These are phyloP conservation scores for Eurosta solidaginis DNA, from an alignment of 1,140 invertebrate genomes.

Conservation along the genomic window DNA sequence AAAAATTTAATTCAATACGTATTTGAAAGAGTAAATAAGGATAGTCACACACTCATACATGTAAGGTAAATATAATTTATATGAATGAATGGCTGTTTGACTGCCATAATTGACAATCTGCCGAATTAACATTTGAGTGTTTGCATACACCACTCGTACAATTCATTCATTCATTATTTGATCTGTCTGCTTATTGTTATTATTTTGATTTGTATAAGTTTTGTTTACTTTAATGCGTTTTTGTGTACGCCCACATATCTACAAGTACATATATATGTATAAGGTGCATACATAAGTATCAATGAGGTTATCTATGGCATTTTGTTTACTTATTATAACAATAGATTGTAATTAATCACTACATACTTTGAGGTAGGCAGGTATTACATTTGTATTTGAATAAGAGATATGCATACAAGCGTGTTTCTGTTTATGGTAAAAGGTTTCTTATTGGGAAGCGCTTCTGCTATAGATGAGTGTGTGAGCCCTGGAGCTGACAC, in stretches of 20 bases:
- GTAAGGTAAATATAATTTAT: background rate
- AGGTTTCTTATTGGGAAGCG: background rate
- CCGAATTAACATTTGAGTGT: conserved; percentile 18
- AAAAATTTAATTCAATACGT: too few species aligned
- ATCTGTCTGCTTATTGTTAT: background rate
- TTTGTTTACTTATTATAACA: conserved; percentile 24
- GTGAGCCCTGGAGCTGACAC: background rate
- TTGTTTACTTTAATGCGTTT: background rate
- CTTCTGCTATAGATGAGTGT: background rate
- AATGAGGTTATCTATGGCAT: background rate
- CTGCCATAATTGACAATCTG: conserved; percentile 12
- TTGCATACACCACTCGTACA: background rate
- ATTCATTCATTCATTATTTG: conserved; percentile 13
- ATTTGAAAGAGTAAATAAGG: background rate
- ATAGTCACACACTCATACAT: background rate
- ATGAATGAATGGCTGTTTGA: conserved; percentile 22
- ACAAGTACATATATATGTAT: background rate
- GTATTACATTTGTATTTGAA: conserved; percentile 1
- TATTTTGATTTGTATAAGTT: background rate
- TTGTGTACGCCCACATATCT: background rate
- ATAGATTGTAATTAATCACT: conserved; percentile 10
- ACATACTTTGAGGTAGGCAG: background rate
- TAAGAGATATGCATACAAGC: background rate
- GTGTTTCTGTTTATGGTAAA: background rate
- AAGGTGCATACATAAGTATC: background rate